These are phyloP conservation scores for Venturia canescens DNA, from an alignment of 1,140 invertebrate species.

Conservation along the genomic window DNA sequence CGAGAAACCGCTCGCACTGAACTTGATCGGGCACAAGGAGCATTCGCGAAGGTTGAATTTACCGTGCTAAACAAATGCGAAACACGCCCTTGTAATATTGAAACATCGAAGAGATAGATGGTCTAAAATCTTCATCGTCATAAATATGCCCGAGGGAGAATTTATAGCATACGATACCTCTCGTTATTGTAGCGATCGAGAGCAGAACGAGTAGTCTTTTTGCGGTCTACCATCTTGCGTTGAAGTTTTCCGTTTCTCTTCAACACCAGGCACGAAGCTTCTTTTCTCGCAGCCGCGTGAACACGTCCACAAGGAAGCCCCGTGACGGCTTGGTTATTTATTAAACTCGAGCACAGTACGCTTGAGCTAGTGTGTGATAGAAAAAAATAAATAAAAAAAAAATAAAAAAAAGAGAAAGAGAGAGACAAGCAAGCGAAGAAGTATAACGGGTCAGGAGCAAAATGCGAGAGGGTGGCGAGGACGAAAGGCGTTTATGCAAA, in stretches of 20 bases:
- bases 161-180: slow-evolving; percentile 36
- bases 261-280: background rate
- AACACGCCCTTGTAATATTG: background rate
- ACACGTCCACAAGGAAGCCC: slow-evolving; percentile 27
- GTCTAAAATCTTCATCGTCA: slow-evolving; percentile 27
- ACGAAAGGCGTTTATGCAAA: slow-evolving; percentile 48
- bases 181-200: slow-evolving; percentile 34
- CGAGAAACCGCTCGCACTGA: background rate
- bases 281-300: slow-evolving; percentile 15
- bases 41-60: background rate
- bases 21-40: background rate
- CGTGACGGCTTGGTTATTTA: slow-evolving; percentile 42
- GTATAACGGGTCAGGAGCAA: slow-evolving; percentile 12
- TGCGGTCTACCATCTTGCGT: background rate
- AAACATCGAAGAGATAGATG: background rate
- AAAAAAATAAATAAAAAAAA: slow-evolving; percentile 19
- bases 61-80: background rate
- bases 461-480: background rate
- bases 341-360: slow-evolving; percentile 45
- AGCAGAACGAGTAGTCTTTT: slow-evolving; percentile 24
- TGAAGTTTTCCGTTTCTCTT: background rate
- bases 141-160: slow-evolving; percentile 30
- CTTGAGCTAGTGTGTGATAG: slow-evolving; percentile 2
- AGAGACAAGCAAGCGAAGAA: slow-evolving; percentile 20
- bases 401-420: slow-evolving; percentile 5